phyloP scores from a whole-genome alignment of 2,113 vertebrate genomes.

The Butorides virescens region DNA sequence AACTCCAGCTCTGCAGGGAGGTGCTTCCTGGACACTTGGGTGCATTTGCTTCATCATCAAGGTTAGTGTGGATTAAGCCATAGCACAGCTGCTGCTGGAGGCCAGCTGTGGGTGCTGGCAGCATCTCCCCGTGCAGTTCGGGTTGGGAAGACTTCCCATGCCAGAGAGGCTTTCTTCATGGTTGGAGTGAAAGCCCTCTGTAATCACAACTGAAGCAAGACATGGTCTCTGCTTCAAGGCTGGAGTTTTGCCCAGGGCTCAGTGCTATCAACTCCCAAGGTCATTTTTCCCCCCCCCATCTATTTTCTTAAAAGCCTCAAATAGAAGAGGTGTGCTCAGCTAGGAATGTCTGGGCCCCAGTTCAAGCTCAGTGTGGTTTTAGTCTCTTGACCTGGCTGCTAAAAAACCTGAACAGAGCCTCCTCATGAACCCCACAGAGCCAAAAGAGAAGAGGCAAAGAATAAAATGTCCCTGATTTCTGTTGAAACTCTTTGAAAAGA shows the following conservation, averaged over 20 bases:
- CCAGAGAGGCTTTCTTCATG: background rate
- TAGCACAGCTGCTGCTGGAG: background rate
- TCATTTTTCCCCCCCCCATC: background rate
- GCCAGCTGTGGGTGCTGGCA: background rate
- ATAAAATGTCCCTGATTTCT: background rate
- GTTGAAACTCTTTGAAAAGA: background rate
- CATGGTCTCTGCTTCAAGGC: background rate
- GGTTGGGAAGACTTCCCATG: background rate
- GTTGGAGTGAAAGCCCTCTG: background rate
- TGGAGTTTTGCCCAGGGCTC: background rate
- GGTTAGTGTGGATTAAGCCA: background rate
- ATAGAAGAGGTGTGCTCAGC: background rate
- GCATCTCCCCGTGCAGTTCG: accelerated
- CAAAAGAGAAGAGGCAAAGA: background rate
- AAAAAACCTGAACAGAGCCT: background rate
- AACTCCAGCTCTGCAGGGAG: background rate
- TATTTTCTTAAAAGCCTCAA: background rate
- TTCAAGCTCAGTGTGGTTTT: background rate
- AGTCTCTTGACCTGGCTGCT: background rate
- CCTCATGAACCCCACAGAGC: background rate
- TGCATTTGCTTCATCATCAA: background rate
- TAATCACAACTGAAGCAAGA: background rate
- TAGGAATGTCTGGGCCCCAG: background rate
- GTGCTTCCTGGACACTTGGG: accelerated
- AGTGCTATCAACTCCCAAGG: background rate